A percentile compares a stretch with the other conserved stretches of the same genome.
Evolutionary conservation across 2,888 invertebrate genomes (phyloP).

Genomic region (Norana najaformis): DNA sequence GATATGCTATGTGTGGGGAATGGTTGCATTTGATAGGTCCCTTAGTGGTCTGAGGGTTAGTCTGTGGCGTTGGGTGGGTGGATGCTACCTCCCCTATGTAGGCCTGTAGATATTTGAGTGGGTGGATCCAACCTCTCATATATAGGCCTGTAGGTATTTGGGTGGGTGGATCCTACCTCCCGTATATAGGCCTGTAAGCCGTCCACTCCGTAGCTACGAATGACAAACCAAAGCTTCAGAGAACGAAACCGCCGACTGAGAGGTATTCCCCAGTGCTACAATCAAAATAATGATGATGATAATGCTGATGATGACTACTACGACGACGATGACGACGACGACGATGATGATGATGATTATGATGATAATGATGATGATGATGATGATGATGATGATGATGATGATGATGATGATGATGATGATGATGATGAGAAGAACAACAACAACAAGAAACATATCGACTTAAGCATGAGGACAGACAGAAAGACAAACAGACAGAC

Average conservation of each 20-base stretch:
- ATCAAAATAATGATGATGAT: not conserved
- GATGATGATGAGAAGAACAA: not conserved
- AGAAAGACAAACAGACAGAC: no score
- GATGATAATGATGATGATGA: no score
- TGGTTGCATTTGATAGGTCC: not conserved
- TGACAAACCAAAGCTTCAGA: slow-evolving; percentile 95
- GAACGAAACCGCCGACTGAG: slow-evolving; percentile 91
- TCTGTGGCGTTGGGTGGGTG: not conserved
- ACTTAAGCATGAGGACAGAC: no score
- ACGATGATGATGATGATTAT: not conserved
- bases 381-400: no score
- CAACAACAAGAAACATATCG: not conserved
- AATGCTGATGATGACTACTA: not conserved
- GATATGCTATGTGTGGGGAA: not conserved
- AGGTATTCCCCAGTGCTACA: slow-evolving; percentile 90
- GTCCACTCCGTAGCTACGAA: slow-evolving; percentile 88
- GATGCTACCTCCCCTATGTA: slow-evolving; percentile 78
- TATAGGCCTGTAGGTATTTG: not conserved
- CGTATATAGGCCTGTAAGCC: slow-evolving; percentile 91
- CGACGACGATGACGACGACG: not conserved
- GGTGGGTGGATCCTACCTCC: slow-evolving; percentile 64
- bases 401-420: not conserved
- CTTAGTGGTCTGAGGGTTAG: not conserved
- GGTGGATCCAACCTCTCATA: no score
- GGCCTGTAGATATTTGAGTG: no score